These are phyloP conservation scores for Cephalotes varians DNA, from an alignment of 2,888 invertebrate genomes.

Conservation along the genomic window DNA sequence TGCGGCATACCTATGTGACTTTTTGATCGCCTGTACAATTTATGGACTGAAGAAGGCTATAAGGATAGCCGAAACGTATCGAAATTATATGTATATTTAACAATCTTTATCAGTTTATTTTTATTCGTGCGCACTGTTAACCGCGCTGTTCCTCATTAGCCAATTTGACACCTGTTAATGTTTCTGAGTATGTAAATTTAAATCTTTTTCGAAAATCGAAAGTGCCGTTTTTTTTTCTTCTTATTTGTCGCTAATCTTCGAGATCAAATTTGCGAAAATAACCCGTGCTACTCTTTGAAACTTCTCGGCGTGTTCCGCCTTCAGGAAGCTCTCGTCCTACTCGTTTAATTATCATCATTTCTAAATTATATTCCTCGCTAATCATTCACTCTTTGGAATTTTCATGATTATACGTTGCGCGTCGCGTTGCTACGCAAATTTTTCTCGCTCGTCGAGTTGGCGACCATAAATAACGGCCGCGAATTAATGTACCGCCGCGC, in stretches of 20 bases:
- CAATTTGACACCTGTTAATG: too few species aligned
- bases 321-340: background rate
- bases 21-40: too few species aligned
- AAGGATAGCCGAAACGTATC: too few species aligned
- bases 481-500: background rate
- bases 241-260: background rate
- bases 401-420: slow-evolving; percentile 28
- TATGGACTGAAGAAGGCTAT: too few species aligned
- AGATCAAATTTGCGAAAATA: background rate
- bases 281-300: background rate
- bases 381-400: slow-evolving; percentile 16
- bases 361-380: slow-evolving; percentile 46
- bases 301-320: background rate
- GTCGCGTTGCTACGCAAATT: background rate
- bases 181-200: slow-evolving; percentile 9
- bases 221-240: background rate
- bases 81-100: too few species aligned
- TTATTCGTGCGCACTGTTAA: too few species aligned
- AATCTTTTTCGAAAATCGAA: background rate
- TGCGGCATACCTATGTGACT: too few species aligned
- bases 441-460: background rate
- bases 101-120: too few species aligned
- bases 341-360: slow-evolving; percentile 36
- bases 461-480: slow-evolving; percentile 28
- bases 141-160: too few species aligned